Percentiles rank a stretch among this genome's conserved stretches.
phyloP scores from a whole-genome alignment of 2,888 invertebrate species.

The Caenorhabditis sp. region DNA sequence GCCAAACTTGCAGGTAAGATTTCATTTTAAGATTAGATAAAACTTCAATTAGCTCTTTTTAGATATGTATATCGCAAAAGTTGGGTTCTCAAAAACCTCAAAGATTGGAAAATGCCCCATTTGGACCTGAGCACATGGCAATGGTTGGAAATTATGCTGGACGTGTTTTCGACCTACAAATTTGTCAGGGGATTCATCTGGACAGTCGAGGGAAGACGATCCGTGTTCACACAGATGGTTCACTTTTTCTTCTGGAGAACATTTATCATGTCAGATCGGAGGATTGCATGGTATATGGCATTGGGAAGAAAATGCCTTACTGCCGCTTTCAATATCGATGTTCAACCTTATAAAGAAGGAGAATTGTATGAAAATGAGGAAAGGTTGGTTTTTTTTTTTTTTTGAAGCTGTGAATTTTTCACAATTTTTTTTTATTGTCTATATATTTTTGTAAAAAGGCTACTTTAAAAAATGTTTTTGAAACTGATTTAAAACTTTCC shows the following conservation, averaged over 20 bases:
- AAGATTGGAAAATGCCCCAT: slow-evolving; percentile 42
- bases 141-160: slow-evolving; percentile 34
- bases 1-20: slow-evolving; percentile 51
- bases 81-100: slow-evolving; percentile 39
- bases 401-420: not conserved
- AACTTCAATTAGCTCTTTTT: not conserved
- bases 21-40: not conserved
- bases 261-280: slow-evolving; percentile 18
- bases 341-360: not conserved
- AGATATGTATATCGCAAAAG: slow-evolving; percentile 51
- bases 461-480: no score
- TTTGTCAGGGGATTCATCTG: slow-evolving; percentile 29
- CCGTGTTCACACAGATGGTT: slow-evolving; percentile 17
- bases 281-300: slow-evolving; percentile 9
- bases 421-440: no score
- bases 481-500: no score
- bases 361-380: not conserved
- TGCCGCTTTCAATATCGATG: not conserved
- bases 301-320: slow-evolving; percentile 3
- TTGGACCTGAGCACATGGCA: slow-evolving; percentile 21
- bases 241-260: slow-evolving; percentile 42
- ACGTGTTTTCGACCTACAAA: slow-evolving; percentile 43
- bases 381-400: not conserved
- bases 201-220: slow-evolving; percentile 29
- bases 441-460: no score